These are phyloP conservation scores for Ligdia adustata DNA, from an alignment of 2,888 invertebrate genomes.

Conservation along the genomic window DNA sequence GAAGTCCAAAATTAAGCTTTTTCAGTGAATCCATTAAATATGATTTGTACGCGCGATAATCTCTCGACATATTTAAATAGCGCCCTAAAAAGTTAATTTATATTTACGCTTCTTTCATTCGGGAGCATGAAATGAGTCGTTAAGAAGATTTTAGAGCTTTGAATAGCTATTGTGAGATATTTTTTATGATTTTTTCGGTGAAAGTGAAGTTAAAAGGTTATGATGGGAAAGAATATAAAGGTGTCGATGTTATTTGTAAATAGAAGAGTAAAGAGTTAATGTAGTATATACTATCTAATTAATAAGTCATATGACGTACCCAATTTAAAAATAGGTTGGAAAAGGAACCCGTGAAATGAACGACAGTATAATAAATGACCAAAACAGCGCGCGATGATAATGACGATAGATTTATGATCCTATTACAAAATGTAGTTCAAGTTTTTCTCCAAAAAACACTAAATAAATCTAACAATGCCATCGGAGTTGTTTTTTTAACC, in stretches of 20 bases:
- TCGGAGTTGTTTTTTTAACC: conserved; percentile 26
- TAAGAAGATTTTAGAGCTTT: conserved; percentile 20
- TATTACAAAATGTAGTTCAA: neutral
- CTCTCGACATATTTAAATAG: conserved; percentile 21
- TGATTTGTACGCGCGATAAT: conserved; percentile 27
- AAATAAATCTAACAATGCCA: conserved; percentile 17
- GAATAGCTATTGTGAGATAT: conserved; percentile 18
- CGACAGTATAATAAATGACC: too few relatives aligned
- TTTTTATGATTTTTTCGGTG: conserved; percentile 11
- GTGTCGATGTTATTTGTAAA: too few relatives aligned
- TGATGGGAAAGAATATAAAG: conserved; percentile 22
- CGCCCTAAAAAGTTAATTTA: conserved; percentile 21
- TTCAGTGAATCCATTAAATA: conserved; percentile 19
- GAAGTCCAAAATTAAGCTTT: conserved; percentile 6
- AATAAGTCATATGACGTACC: too few relatives aligned
- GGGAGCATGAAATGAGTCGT: conserved; percentile 12
- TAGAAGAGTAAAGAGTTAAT: too few relatives aligned
- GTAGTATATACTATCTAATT: too few relatives aligned
- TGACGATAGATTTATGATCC: too few relatives aligned
- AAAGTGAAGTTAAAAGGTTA: conserved; percentile 18
- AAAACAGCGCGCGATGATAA: too few relatives aligned
- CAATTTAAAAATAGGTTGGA: too few relatives aligned
- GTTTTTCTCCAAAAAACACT: neutral
- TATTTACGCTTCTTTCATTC: conserved; percentile 19
- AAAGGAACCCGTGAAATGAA: too few relatives aligned